A percentile compares a stretch with the other conserved stretches of the same genome.
phyloP scores from a whole-genome alignment of 2,888 invertebrate genomes.

The Lycocerus yunnanus region DNA sequence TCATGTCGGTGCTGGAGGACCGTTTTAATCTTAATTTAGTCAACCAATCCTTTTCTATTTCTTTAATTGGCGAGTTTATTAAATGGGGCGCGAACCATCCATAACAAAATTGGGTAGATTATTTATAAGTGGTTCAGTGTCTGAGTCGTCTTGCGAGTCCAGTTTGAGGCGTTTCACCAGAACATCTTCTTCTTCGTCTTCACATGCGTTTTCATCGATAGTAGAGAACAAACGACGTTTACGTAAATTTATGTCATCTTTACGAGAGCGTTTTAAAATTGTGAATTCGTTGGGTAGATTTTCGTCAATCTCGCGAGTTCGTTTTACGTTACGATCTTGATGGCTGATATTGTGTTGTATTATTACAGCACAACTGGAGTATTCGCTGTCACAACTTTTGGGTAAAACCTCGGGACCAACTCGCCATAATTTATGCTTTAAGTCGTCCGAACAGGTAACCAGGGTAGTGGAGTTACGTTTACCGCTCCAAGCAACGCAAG shows the following conservation, averaged over 20 bases:
- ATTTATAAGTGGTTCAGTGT: constrained; percentile 41
- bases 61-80: constrained; percentile 71
- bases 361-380: constrained; percentile 37
- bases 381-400: constrained; percentile 43
- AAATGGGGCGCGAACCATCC: constrained; percentile 80
- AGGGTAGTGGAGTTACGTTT: constrained; percentile 63
- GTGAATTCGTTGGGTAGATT: not conserved
- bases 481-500: constrained; percentile 81
- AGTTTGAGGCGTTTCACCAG: not conserved
- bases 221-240: not conserved
- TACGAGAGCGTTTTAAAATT: not conserved
- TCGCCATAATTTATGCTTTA: constrained; percentile 76
- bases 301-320: not conserved
- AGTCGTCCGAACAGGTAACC: constrained; percentile 85
- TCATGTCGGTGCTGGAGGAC: constrained; percentile 43
- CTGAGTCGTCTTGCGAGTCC: not conserved
- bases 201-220: not conserved
- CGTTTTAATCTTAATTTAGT: constrained; percentile 67
- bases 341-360: not conserved
- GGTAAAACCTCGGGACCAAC: constrained; percentile 60
- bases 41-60: constrained; percentile 73
- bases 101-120: constrained; percentile 78
- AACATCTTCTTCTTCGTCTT: not conserved
- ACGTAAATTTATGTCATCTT: not conserved
- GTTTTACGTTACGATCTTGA: not conserved